A percentile compares a stretch with the other conserved stretches of the same genome.
These are phyloP conservation scores for Melinaea menophilus DNA, from an alignment of 2,888 invertebrate species.

Conservation along the genomic window DNA sequence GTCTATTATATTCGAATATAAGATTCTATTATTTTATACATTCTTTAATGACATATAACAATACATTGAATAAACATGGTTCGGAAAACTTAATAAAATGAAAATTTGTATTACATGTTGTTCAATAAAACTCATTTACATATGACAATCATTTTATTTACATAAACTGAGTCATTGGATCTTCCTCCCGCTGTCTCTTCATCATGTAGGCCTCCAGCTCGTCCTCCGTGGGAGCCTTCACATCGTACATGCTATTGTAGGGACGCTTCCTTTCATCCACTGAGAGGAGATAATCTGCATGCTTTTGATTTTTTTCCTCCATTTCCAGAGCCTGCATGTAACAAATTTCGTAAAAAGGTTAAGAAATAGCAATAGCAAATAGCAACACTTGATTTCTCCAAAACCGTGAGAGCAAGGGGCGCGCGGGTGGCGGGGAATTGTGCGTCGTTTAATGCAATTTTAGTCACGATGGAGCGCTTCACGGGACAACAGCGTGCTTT, in stretches of 20 bases:
- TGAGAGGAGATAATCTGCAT: conserved; percentile 81
- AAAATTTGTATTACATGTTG: neutral
- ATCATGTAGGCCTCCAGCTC: conserved; percentile 96
- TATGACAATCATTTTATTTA: conserved; percentile 31
- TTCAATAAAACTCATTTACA: conserved; percentile 7
- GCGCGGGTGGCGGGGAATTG: too few species aligned
- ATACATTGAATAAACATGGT: too few species aligned
- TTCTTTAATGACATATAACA: too few species aligned
- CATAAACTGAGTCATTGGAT: conserved; percentile 94
- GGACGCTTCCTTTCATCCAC: conserved; percentile 94
- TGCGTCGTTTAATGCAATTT: too few species aligned
- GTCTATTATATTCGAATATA: too few species aligned
- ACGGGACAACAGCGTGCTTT: too few species aligned
- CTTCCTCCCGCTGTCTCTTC: conserved; percentile 89
- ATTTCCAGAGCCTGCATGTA: conserved; percentile 77
- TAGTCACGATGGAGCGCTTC: too few species aligned
- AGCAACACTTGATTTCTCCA: too few species aligned
- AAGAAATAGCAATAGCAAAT: too few species aligned
- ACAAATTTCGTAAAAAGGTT: neutral
- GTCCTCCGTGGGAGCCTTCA: conserved; percentile 91
- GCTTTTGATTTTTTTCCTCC: conserved; percentile 79
- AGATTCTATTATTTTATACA: too few species aligned
- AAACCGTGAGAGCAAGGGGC: too few species aligned
- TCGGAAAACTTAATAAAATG: neutral
- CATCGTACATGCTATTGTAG: conserved; percentile 94